These are phyloP conservation scores for Gephyroberyx darwinii DNA, from an alignment of 2,797 vertebrate genomes.

Conservation along the genomic window DNA sequence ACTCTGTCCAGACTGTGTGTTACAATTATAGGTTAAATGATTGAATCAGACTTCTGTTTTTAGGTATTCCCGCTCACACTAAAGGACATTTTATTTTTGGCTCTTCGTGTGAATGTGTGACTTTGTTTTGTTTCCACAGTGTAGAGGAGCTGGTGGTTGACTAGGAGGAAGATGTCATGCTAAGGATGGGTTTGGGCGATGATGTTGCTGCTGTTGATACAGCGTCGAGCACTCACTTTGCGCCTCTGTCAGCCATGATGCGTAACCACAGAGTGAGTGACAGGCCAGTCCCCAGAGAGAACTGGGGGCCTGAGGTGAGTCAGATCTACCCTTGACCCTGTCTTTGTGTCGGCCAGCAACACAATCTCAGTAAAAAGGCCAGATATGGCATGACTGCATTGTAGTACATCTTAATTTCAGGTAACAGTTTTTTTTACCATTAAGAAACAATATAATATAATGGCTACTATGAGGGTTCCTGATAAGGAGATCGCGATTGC, in stretches of 20 bases:
- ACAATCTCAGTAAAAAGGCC: conserved; percentile 69
- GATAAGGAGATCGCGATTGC: conserved; percentile 23
- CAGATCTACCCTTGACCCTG: conserved; percentile 78
- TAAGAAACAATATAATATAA: neutral
- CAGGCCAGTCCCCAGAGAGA: conserved; percentile 74
- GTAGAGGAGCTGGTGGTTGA: conserved; percentile 64
- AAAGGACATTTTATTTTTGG: conserved; percentile 74
- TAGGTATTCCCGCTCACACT: conserved; percentile 58
- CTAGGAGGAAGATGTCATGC: conserved; percentile 80
- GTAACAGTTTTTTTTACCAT: conserved; percentile 2
- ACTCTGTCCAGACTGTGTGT: conserved; percentile 37
- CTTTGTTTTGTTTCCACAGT: conserved; percentile 50
- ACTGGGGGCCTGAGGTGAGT: conserved; percentile 79
- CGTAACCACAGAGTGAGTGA: conserved; percentile 80
- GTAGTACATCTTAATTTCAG: conserved; percentile 74
- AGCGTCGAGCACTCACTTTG: conserved; percentile 78
- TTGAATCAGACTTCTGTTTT: conserved; percentile 68
- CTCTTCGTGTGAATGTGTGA: conserved; percentile 63
- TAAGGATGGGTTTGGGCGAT: conserved; percentile 77
- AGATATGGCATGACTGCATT: conserved; percentile 66
- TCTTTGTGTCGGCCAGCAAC: conserved; percentile 74
- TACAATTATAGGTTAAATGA: conserved; percentile 69
- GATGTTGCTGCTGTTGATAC: conserved; percentile 78
- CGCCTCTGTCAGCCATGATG: conserved; percentile 81
- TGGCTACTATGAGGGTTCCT: conserved; percentile 22